Conservation (phyloP, 2,797 vertebrate genomes). For the Falco cherrug region DNA sequence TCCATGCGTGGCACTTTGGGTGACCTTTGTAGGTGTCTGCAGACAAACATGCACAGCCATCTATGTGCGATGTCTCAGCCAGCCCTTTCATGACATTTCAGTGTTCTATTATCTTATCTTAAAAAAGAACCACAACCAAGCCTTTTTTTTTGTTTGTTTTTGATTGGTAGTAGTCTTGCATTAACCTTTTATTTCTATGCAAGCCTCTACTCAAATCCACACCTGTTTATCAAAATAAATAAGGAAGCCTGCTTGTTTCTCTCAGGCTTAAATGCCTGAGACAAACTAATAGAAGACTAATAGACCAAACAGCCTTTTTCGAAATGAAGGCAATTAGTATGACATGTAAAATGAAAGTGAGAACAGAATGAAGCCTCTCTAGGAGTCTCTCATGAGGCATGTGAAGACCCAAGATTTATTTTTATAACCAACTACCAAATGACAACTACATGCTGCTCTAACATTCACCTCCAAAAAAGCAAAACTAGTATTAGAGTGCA, state of each 20-base stretch:
- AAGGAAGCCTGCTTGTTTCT: not conserved
- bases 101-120: not conserved
- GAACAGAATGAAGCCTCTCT: not conserved
- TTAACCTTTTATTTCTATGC: not conserved
- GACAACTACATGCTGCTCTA: fast-evolving
- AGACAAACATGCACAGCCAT: not conserved
- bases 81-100: not conserved
- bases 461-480: not conserved
- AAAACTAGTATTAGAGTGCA: not conserved
- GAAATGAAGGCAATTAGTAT: not conserved
- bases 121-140: not conserved
- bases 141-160: not conserved
- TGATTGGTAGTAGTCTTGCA: not conserved
- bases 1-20: not conserved
- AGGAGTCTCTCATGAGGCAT: not conserved
- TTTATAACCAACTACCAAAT: not conserved
- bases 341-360: not conserved
- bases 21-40: not conserved
- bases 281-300: not conserved
- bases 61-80: not conserved
- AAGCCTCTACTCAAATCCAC: not conserved
- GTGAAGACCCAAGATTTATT: not conserved
- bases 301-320: not conserved
- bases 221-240: not conserved
- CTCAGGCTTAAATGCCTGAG: not conserved